A percentile compares a stretch with the other conserved stretches of the same genome.
Evolutionary conservation across 2,888 invertebrate species (phyloP).

Genomic region (Opisthograptis luteolata): DNA sequence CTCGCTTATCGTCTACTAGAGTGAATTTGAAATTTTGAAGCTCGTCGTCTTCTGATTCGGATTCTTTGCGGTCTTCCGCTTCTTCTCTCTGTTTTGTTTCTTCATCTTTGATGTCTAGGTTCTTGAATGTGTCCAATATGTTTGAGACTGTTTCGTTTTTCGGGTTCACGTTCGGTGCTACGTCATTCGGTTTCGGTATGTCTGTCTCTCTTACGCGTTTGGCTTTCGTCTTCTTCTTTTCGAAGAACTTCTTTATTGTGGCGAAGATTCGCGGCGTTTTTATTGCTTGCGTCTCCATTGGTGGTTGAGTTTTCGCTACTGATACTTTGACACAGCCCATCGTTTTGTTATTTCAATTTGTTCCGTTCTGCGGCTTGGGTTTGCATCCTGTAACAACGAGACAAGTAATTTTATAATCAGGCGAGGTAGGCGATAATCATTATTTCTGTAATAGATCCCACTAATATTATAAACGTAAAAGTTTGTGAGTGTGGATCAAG

Average conservation of each 20-base stretch:
- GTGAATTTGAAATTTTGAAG: constrained; percentile 57
- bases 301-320: constrained; percentile 45
- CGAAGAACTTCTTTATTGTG: constrained; percentile 36
- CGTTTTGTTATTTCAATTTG: constrained; percentile 38
- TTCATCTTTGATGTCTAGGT: constrained; percentile 27
- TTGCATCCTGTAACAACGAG: too few species aligned
- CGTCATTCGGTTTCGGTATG: constrained; percentile 4
- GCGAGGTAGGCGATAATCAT: too few species aligned
- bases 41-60: constrained; percentile 49
- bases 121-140: constrained; percentile 27
- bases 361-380: too few species aligned
- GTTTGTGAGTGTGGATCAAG: too few species aligned
- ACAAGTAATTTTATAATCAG: too few species aligned
- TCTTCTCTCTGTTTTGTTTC: constrained; percentile 9
- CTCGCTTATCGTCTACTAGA: constrained; percentile 50
- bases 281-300: constrained; percentile 63
- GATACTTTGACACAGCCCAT: constrained; percentile 63
- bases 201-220: constrained; percentile 28
- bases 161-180: constrained; percentile 13
- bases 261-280: constrained; percentile 42
- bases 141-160: constrained; percentile 20
- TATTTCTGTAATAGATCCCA: too few species aligned
- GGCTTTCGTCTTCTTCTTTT: constrained; percentile 43
- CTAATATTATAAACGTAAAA: too few species aligned
- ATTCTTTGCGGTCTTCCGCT: constrained; percentile 18